These are phyloP conservation scores for Busseola fusca DNA, from an alignment of 2,888 invertebrate species.

Conservation along the genomic window DNA sequence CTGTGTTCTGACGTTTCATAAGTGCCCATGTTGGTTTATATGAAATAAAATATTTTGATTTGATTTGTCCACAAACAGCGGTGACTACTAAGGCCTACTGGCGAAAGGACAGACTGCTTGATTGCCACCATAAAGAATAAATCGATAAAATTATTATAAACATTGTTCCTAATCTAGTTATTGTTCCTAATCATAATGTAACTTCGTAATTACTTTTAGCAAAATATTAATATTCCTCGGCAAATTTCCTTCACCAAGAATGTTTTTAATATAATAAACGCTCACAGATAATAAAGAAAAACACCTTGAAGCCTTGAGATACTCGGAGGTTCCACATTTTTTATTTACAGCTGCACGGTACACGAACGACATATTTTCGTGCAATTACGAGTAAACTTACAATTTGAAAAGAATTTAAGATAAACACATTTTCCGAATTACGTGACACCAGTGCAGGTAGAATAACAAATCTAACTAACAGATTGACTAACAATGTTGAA, in stretches of 20 bases:
- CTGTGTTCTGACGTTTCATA: too few relatives aligned
- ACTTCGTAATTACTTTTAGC: not conserved
- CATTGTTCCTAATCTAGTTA: not conserved
- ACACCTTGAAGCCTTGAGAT: conserved; percentile 27
- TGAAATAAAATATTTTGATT: too few relatives aligned
- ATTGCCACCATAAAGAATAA: not conserved
- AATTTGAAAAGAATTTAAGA: not conserved
- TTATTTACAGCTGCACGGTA: not conserved
- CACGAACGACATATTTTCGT: conserved; percentile 5
- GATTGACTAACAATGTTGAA: not conserved
- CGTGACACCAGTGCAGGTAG: not conserved
- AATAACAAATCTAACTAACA: not conserved
- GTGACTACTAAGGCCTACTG: not conserved
- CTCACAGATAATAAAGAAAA: conserved; percentile 32
- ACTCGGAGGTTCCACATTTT: conserved; percentile 9
- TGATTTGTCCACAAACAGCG: not conserved
- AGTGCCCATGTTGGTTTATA: too few relatives aligned
- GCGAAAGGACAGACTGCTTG: not conserved
- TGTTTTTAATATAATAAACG: conserved; percentile 24
- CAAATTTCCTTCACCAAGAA: conserved; percentile 1
- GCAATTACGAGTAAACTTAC: conserved; percentile 21
- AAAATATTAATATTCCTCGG: not conserved
- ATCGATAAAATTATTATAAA: not conserved
- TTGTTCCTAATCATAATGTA: not conserved
- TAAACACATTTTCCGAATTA: not conserved